Evolutionary conservation across 2,888 invertebrate species (phyloP).

Genomic region (Augiades crinisus): DNA sequence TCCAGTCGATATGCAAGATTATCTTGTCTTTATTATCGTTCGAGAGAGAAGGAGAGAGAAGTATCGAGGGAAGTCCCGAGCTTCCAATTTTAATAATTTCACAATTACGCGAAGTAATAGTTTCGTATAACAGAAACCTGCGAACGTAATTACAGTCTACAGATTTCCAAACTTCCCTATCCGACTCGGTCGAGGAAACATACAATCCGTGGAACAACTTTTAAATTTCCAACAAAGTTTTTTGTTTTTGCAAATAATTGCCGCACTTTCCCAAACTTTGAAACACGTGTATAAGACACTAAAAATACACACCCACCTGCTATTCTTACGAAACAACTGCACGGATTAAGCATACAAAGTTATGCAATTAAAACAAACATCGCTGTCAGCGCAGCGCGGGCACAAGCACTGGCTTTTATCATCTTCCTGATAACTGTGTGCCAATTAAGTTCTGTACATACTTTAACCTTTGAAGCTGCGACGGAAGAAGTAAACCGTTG

Average conservation of each 20-base stretch:
- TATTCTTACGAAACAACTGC: conserved; percentile 8
- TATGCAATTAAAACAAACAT: conserved; percentile 16
- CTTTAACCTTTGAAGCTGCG: conserved; percentile 3
- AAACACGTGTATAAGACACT: background rate
- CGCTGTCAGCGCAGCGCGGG: background rate
- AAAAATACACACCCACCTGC: background rate
- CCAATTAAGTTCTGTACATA: background rate
- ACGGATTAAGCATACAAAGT: conserved; percentile 9
- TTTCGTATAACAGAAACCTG: too few relatives aligned
- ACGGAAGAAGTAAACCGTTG: background rate
- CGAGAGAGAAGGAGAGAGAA: too few relatives aligned
- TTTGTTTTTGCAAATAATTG: background rate
- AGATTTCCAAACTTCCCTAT: too few relatives aligned
- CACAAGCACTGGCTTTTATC: background rate
- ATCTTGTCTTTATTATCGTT: too few relatives aligned
- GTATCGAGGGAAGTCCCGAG: too few relatives aligned
- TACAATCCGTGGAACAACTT: background rate
- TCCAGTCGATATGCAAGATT: too few relatives aligned
- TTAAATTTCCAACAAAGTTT: background rate
- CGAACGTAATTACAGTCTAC: too few relatives aligned
- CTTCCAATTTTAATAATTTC: too few relatives aligned
- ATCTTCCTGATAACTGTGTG: conserved; percentile 7
- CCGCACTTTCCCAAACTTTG: background rate
- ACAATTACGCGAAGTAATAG: too few relatives aligned
- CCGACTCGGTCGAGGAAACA: too few relatives aligned